A percentile compares a stretch with the other conserved stretches of the same genome.
Evolutionary conservation across 2,797 vertebrate genomes (phyloP).

Genomic region (Rhadinocentrus ornatus): DNA sequence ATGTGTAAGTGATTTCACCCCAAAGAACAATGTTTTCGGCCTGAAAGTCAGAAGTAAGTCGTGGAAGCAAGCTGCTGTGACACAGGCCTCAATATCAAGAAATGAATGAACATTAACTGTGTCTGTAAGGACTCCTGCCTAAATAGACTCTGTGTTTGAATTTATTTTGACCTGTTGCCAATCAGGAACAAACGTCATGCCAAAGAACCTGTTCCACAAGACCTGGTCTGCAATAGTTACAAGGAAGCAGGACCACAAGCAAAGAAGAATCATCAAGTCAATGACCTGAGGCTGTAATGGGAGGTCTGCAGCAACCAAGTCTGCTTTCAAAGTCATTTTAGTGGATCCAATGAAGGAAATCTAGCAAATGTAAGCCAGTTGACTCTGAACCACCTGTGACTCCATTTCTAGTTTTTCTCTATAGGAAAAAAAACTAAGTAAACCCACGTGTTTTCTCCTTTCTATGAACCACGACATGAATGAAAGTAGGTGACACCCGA

Average conservation of each 20-base stretch:
- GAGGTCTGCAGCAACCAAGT: not conserved
- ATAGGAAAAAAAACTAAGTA: not conserved
- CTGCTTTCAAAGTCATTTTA: not conserved
- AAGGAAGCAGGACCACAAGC: not conserved
- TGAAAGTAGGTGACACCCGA: constrained; percentile 65
- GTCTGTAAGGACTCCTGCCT: no score
- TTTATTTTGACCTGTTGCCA: not conserved
- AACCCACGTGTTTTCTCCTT: constrained; percentile 18
- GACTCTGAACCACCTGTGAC: not conserved
- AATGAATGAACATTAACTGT: not conserved
- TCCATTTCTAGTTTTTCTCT: not conserved
- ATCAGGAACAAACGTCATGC: not conserved
- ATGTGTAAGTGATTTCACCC: not conserved
- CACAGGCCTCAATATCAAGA: not conserved
- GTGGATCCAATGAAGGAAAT: not conserved
- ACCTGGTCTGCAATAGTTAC: not conserved
- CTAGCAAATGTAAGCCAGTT: not conserved
- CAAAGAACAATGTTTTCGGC: not conserved
- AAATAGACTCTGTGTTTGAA: not conserved
- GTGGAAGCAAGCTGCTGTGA: no score
- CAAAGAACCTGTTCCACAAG: not conserved
- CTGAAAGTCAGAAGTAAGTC: not conserved
- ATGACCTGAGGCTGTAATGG: not conserved
- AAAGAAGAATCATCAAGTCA: not conserved
- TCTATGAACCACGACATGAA: constrained; percentile 44